phyloP scores from a whole-genome alignment of 2,888 invertebrate genomes.

The Oxytorus armatus region DNA sequence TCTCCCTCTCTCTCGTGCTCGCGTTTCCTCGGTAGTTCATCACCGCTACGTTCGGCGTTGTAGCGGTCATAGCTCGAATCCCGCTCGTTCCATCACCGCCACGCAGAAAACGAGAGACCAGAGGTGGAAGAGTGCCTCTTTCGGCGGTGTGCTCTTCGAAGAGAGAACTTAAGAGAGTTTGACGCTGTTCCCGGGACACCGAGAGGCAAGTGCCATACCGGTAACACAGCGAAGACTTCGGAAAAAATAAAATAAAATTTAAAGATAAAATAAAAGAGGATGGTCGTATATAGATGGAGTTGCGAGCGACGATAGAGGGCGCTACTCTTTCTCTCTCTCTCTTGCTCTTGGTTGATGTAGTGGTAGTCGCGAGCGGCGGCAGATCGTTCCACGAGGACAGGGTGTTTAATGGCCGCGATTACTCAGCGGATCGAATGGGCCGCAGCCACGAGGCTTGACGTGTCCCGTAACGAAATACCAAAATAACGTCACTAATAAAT shows the following conservation, averaged over 20 bases:
- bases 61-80: slow-evolving; percentile 80
- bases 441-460: slow-evolving; percentile 78
- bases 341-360: slow-evolving; percentile 41
- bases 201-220: slow-evolving; percentile 44
- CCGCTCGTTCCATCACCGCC: slow-evolving; percentile 79
- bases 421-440: slow-evolving; percentile 83
- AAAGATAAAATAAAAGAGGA: slow-evolving; percentile 5
- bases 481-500: slow-evolving; percentile 84
- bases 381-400: slow-evolving; percentile 78
- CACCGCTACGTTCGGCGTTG: slow-evolving; percentile 77
- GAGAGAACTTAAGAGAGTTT: slow-evolving; percentile 48
- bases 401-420: slow-evolving; percentile 83
- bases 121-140: not conserved
- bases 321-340: slow-evolving; percentile 20
- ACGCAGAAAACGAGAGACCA: slow-evolving; percentile 38
- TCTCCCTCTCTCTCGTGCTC: not conserved
- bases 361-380: slow-evolving; percentile 59
- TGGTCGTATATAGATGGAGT: slow-evolving; percentile 2
- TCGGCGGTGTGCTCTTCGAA: not conserved
- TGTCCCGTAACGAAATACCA: slow-evolving; percentile 83
- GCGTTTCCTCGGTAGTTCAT: slow-evolving; percentile 73
- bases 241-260: slow-evolving; percentile 5
- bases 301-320: slow-evolving; percentile 36
- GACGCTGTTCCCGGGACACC: slow-evolving; percentile 46
- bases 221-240: not conserved